Evolutionary conservation across 92 coral and sea anemone genomes (phyloP).

Genomic region (Epizoanthus stellaris): DNA sequence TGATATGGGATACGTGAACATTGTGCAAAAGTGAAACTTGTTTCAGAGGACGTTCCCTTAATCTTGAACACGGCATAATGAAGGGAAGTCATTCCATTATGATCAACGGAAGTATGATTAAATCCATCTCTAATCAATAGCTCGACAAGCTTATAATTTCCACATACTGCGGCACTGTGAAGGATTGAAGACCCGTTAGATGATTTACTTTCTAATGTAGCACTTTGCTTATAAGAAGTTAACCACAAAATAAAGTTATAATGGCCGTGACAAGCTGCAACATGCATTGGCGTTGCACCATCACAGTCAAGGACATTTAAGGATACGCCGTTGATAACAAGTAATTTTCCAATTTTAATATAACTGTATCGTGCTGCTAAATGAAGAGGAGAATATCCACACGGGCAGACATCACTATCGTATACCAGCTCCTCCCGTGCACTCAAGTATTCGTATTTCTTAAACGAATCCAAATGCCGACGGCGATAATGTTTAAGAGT

Average conservation of each 20-base stretch:
- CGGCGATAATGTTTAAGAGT: neutral
- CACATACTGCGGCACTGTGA: conserved; percentile 63
- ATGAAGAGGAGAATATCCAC: conserved; percentile 68
- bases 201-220: conserved; percentile 3
- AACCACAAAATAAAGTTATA: conserved; percentile 42
- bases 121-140: conserved; percentile 4
- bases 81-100: conserved; percentile 61
- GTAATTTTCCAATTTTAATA: conserved; percentile 25
- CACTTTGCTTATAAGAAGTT: neutral
- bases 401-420: conserved; percentile 32
- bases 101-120: conserved; percentile 55
- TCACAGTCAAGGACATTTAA: conserved; percentile 26
- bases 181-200: conserved; percentile 60
- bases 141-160: conserved; percentile 21
- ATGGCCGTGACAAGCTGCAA: conserved; percentile 71
- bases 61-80: conserved; percentile 50
- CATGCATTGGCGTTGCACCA: conserved; percentile 62
- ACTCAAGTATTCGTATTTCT: neutral
- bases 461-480: neutral
- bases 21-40: too few species aligned
- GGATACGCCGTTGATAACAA: conserved; percentile 9
- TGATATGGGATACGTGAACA: too few species aligned
- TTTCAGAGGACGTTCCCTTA: too few species aligned
- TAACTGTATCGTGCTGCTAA: conserved; percentile 64
- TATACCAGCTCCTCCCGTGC: conserved; percentile 40